Base-by-base conservation (phyloP, 2,113 vertebrate genomes). In the Sigmodon hispidus region DNA sequence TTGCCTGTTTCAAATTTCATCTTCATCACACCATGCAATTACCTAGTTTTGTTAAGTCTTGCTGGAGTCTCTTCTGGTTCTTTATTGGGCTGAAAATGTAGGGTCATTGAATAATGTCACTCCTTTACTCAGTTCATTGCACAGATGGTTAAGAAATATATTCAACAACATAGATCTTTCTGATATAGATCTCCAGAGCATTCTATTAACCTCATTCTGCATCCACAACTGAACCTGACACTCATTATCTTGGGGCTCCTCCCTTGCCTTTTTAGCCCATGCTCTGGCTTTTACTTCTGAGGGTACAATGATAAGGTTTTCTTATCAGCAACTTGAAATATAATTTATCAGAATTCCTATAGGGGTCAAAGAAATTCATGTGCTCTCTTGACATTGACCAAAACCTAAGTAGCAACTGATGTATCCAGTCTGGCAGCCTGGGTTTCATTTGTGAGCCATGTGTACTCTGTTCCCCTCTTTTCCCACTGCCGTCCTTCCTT, bases 1-100 rank as follows among this genome's bases (percentile, higher is more conserved):
- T 97, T 97, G 90, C 86, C 97, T 96, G 92, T 89, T 96, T 97
- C 96, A 93, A 43, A 97, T 97, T 97, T 97, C 94, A 52, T 57
- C 95, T 97, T 94, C 95, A 93, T 96, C 95, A 95, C 90, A 96
- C 90, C 91, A 84, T 79, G 57, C 97, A 97, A 97, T 98, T 98
- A 95, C 96, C 96, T 95, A 94, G 86, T 94, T 97, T 96, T 92
- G 73, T 96, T 97, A 97, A 96, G 79, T 96, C 95, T 97, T 91
- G 65, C 96, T 93, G 57, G 43, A 94, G 75, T 97, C 73, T 87
- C 92, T 87, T 86, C 22, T 92, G 70, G 75, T 93, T 40, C 88
- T 92, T 81, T 94, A 88, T 4, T 76, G 69, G 67, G 70, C 90
- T 96, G 90, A 95, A 97, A 97, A 91, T 94, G 73, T 94, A 89